A percentile compares a stretch with the other conserved stretches of the same genome.
phyloP scores from a whole-genome alignment of 2,888 invertebrate genomes.

The Gari tellinella region DNA sequence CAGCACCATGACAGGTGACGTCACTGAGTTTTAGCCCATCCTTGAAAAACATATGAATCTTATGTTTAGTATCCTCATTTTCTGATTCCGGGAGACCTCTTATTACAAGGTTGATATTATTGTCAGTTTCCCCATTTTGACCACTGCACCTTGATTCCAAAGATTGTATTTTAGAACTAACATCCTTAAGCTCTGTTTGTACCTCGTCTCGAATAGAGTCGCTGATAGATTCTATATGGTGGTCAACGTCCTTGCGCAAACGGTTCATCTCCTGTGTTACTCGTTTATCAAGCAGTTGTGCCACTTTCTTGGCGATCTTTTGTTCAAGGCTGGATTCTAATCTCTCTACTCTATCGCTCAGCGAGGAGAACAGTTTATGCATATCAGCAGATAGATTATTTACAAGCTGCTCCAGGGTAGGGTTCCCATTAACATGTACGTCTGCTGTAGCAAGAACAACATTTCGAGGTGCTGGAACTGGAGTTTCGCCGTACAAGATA shows the following conservation, averaged over 20 bases:
- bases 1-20: not conserved
- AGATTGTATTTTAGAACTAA: not conserved
- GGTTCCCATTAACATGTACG: no score
- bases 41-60: constrained; percentile 3
- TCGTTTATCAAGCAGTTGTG: no score
- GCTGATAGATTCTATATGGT: not conserved
- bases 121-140: constrained; percentile 4
- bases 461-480: not conserved
- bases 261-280: not conserved
- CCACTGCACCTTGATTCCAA: not conserved
- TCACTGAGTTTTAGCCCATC: constrained; percentile 2
- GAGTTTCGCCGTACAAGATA: not conserved
- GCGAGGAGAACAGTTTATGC: not conserved
- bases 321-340: not conserved
- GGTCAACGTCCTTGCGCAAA: not conserved
- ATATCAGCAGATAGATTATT: not conserved
- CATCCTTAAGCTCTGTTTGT: no score
- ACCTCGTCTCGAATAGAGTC: not conserved
- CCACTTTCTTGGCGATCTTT: no score
- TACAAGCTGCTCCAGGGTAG: not conserved
- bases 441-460: not conserved
- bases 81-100: not conserved
- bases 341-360: not conserved
- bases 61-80: constrained; percentile 1
- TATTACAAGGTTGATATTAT: constrained; percentile 1